Evolutionary conservation across 2,113 vertebrate species (phyloP), one percentile per base, ranked within the genome.

Genomic region (Leptosomus discolor): DNA sequence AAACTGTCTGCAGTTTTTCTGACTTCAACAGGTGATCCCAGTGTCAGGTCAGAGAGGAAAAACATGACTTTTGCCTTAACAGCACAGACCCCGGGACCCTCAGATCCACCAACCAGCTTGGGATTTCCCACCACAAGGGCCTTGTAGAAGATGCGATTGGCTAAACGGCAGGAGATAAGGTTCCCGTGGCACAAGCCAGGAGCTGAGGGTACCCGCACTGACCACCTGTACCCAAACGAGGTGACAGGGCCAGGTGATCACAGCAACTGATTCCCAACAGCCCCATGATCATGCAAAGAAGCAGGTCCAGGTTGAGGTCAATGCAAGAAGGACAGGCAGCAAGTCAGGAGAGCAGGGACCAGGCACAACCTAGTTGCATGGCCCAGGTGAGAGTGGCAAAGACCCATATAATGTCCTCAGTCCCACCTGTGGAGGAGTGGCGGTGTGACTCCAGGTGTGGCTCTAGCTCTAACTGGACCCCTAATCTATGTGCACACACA

Each of bases 401-500:
- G 36, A 24, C 34, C 43, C 15, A 18, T 17, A 17, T 22, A 15
- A 41, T 32, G 12, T 32, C n/a, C 36, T 50, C 61, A 27, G 11
- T 18, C 24, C 32, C 51, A 68, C 22, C 50, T 43, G 78, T 32
- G 46, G 46, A 58, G 43, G 27, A 67, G 26, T 12, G 37, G 37
- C 26, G 17, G 21, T n/a, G 50, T 24, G 41, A 60, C 37, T 39
- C 15, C 29, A 73, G 39, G 22, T 54, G 76, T 11, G 32, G 24
- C 54, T 64, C 36, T 11, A 84, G 51, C 30, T 60, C 24, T 39
- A 11, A 41, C 15, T 43, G 27, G 26, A 8, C 16, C 17, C 32
- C 50, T n/a, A 16, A 27, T 6, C 43, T 18, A 3, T 24, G 48
- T 34, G 12, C 6, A 5, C 14, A 3, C 22, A 1, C 6, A 15